Conservation (phyloP, 2,888 invertebrate species). For the Archips xylosteana region DNA sequence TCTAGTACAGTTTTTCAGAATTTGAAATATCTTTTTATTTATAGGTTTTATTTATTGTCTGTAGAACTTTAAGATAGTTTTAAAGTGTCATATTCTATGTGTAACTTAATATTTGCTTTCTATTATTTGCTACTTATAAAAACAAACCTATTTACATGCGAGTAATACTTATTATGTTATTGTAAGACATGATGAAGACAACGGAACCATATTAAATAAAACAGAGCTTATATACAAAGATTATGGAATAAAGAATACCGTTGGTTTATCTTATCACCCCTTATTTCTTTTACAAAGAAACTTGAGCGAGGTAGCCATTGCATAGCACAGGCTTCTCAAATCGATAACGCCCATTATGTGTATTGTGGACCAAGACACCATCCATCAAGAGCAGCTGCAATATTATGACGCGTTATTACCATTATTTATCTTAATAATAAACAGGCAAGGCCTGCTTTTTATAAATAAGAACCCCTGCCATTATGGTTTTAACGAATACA, state of each 20-base stretch:
- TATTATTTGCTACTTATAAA: too few relatives aligned
- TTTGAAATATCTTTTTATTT: too few relatives aligned
- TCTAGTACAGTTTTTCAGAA: too few relatives aligned
- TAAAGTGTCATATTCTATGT: too few relatives aligned
- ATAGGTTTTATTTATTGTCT: too few relatives aligned
- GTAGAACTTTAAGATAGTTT: too few relatives aligned
- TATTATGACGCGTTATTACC: constrained; percentile 49
- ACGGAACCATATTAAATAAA: constrained; percentile 6
- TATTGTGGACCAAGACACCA: constrained; percentile 61
- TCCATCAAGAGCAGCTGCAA: constrained; percentile 72
- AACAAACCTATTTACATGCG: too few relatives aligned
- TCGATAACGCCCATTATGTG: constrained; percentile 58
- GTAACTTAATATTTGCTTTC: too few relatives aligned
- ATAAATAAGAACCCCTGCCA: constrained; percentile 20
- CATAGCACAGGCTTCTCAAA: constrained; percentile 51
- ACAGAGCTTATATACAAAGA: too few relatives aligned
- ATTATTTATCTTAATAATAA: constrained; percentile 42
- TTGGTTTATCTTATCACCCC: background rate
- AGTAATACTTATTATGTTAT: too few relatives aligned
- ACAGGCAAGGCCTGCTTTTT: background rate
- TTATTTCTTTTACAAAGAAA: background rate
- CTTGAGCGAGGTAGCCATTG: constrained; percentile 30
- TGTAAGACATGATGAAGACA: too few relatives aligned
- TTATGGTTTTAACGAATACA: background rate
- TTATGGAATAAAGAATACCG: background rate